Base-by-base conservation (phyloP, 2,888 invertebrate species). In the Lomographa bimaculata region DNA sequence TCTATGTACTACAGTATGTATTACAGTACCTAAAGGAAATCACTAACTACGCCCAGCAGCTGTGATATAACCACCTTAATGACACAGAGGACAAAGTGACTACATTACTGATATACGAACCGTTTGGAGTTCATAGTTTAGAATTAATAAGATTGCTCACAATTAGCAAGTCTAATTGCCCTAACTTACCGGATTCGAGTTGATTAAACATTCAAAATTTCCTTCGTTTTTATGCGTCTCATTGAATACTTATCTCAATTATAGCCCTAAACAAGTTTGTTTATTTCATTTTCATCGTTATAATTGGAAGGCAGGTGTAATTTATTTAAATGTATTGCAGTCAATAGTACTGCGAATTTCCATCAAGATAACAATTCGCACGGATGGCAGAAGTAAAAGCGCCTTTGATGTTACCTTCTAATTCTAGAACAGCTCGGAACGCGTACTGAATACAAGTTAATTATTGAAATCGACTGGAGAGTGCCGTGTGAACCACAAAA, bases 301-400 rank as follows among this genome's bases (percentile, higher is more conserved):
- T 8, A 16, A 26, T 30, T 25, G 4, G 10, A 4, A 7, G 23
- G 14, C 14, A 14, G n/a, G n/a, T n/a, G 4, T 20, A 21, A 34
- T 34, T 21, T 40, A 28, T 33, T 17, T 12, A 17, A 42, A 36
- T 36, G 8, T 30, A 32, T 36, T 25, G 25, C 9, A 23, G 7
- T 6, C 28, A 23, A 8, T 12, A 14, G 10, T 12, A 42, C 25
- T 36, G 32, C 42, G 21, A 36, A 42, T 41, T 28, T 34, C 18
- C n/a, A 42, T 42, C 42, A 27, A 36, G 42, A 42, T 41, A 34
- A 34, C 24, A 19, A 5, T 42, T 42, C 21, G 35, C 42, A 32
- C 42, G 21, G 23, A 42, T 27, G 30, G 26, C 26, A 30, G 27
- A 36, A 36, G 30, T 36, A 42, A 42, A 32, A 42, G 41, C 41